A percentile compares a stretch with the other conserved stretches of the same genome.
Conservation (phyloP, 2,888 invertebrate genomes). For the Pristionchus mayeri region DNA sequence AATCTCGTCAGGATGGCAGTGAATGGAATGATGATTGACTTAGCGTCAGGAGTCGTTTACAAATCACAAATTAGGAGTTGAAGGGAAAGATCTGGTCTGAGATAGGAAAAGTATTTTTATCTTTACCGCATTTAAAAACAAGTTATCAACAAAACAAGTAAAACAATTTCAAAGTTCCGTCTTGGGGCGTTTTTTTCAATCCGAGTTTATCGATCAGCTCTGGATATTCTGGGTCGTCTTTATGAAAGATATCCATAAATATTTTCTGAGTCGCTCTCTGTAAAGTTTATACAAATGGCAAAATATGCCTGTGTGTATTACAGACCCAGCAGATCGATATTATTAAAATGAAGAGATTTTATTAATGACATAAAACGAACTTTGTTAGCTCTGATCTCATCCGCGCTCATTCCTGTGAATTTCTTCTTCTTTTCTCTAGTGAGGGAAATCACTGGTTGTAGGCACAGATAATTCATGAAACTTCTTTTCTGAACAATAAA, state of each 20-base stretch:
- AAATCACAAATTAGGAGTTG: not conserved
- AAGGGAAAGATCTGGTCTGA: not conserved
- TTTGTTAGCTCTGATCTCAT: not conserved
- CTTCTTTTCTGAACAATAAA: not conserved
- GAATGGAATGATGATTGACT: too few relatives aligned
- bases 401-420: not conserved
- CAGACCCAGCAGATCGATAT: not conserved
- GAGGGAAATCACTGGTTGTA: not conserved
- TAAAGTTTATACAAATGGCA: too few relatives aligned
- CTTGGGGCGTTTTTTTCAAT: not conserved
- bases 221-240: not conserved
- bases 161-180: not conserved
- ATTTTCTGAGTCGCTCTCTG: not conserved
- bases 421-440: not conserved
- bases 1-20: too few relatives aligned
- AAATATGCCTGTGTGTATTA: too few relatives aligned
- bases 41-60: not conserved
- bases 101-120: not conserved
- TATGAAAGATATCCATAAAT: not conserved
- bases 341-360: not conserved
- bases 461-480: not conserved
- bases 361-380: not conserved
- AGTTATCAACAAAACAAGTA: not conserved
- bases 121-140: not conserved
- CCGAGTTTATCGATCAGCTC: not conserved